Base-by-base conservation (phyloP, 37 sponge, comb jelly and placozoan species). In the Hormiphora californensis region DNA sequence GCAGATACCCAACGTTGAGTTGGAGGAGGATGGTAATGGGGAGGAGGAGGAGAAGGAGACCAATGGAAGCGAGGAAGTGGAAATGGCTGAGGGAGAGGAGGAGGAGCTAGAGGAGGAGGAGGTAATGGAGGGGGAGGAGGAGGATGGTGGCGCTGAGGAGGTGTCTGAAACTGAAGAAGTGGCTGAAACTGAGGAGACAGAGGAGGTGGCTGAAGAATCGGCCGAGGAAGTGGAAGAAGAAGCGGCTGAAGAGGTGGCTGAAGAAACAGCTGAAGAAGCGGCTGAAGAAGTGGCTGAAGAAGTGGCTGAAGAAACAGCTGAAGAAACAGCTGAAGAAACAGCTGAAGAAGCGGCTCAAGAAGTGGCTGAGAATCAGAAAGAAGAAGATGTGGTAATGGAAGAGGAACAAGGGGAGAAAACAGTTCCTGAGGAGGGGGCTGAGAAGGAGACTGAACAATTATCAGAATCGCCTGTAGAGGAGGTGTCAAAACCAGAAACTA, bases 101-200 rank as follows among this genome's bases (percentile, higher is more conserved):
- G n/a, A n/a, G n/a, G n/a, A n/a, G n/a, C n/a, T n/a, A n/a, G n/a
- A n/a, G n/a, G n/a, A n/a, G n/a, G n/a, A n/a, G n/a, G n/a, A n/a
- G n/a, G n/a, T n/a, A n/a, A n/a, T n/a, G n/a, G n/a, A n/a, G n/a
- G n/a, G n/a, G n/a, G n/a, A n/a, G n/a, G n/a, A n/a, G n/a, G n/a
- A n/a, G n/a, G n/a, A n/a, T n/a, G n/a, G n/a, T n/a, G n/a, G 68
- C 19, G 9, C 68, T 35, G 36, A 31, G 4, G 81, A 9, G 4
- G n/a, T 9, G 3, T 3, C 32, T 5, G 35, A 21, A 32, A n/a
- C n/a, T n/a, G 81, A 40, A 17, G 44, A 11, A 1, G 46, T 0
- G 9, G 23, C 38, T 41, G 38, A 73, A 73, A 43, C 81, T 4
- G 15, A 73, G 81, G 43, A 73, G 81, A 73, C 40, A 73, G 43